Percentiles rank a stretch among this genome's conserved stretches.
Conservation (phyloP, 2,113 vertebrate genomes). For the Myodes glareolus region DNA sequence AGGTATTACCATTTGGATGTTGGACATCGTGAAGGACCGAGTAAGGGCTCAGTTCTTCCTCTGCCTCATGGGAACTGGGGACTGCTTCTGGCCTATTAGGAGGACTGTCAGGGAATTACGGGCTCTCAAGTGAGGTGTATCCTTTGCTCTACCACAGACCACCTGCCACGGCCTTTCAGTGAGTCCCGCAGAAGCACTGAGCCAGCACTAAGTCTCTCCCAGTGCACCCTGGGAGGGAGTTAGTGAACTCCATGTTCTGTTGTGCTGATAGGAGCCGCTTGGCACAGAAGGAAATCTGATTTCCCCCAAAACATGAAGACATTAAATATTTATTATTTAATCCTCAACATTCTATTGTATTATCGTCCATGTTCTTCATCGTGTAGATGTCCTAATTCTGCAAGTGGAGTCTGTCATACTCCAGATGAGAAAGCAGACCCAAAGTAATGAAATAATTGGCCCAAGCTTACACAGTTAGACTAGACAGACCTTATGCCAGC, state of each 20-base stretch:
- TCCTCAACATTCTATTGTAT: background rate
- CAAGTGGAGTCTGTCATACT: background rate
- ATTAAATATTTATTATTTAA: slow-evolving; percentile 33
- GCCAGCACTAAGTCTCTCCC: background rate
- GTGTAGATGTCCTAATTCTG: background rate
- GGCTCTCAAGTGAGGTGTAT: background rate
- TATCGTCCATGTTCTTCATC: background rate
- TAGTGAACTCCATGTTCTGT: background rate
- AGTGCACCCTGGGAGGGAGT: background rate
- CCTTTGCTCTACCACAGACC: background rate
- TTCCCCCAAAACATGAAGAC: background rate
- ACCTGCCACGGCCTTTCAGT: background rate
- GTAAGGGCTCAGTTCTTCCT: background rate
- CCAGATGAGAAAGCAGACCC: background rate
- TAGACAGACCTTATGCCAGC: background rate
- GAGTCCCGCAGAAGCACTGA: background rate
- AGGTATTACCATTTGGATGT: background rate
- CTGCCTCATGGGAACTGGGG: too few species aligned
- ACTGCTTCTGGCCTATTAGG: background rate
- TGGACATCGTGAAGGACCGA: background rate
- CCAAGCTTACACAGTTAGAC: background rate
- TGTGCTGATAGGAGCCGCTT: background rate
- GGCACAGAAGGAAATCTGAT: background rate
- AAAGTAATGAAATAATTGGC: background rate
- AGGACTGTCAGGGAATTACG: background rate